Evolutionary conservation across 2,888 invertebrate species (phyloP), one percentile per base, ranked within the genome.

Genomic region (Emmelina monodactyla): DNA sequence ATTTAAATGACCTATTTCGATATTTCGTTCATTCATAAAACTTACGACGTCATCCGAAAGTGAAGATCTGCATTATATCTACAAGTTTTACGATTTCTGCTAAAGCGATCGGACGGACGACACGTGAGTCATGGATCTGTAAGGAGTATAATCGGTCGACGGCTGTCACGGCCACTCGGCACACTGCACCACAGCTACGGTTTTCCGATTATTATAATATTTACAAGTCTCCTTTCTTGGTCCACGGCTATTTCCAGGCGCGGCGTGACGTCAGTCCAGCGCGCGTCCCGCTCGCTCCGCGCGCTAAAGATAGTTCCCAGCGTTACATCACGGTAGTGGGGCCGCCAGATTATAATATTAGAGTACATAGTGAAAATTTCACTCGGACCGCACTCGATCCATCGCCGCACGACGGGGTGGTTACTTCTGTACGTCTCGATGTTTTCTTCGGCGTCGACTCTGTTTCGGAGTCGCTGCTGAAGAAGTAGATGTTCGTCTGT

Each of bases 201-300:
- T 76, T 75, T 71, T 67, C 72, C 66, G 78, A 73, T 78, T 76
- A 76, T 76, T 76, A 78, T 73, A 80, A 76, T 78, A 78, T 79
- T 73, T 72, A 75, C 68, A 65, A 72, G 64, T 76, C 82, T 76
- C 83, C 83, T 83, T 84, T 83, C 83, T 83, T 83, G 83, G 83
- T 62, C 75, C 69, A 78, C 62, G 65, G 66, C 82, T 80, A 80
- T 80, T 82, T 82, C 82, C 82, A 82, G 80, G 65, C 55, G 58
- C 51, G 55, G 53, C 55, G 53, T n/a, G 62, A 53, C 60, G 60
- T 54, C 60, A 46, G 68, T 71, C 70, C 75, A 73, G 75, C 62
- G 50, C 28, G 54, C 51, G 54, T 73, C 78, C 53, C 68, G 33
- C 58, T 68, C 68, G 53, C 69, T 49, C 71, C 43, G 58, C n/a